Conservation (phyloP, 2,888 invertebrate species). For the Chymomyza fuscimana region DNA sequence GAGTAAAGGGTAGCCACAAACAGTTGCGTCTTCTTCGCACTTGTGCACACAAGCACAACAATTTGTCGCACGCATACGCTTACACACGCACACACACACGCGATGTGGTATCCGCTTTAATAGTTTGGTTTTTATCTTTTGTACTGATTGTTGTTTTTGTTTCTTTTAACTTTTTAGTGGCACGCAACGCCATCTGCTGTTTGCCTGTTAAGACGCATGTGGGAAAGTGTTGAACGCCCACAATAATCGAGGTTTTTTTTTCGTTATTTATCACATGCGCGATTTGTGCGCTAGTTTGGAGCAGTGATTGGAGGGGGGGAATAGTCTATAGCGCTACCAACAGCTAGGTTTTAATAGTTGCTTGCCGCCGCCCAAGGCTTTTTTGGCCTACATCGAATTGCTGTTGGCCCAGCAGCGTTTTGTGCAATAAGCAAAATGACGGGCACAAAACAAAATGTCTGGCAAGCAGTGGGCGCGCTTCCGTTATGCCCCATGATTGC, state of each 20-base stretch:
- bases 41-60: slow-evolving; percentile 21
- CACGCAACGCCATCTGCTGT: slow-evolving; percentile 51
- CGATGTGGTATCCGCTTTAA: background rate
- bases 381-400: slow-evolving; percentile 34
- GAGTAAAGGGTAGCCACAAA: background rate
- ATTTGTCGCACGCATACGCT: background rate
- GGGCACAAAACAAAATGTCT: slow-evolving; percentile 78
- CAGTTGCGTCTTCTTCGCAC: slow-evolving; percentile 40
- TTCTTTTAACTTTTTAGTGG: slow-evolving; percentile 25
- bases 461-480: slow-evolving; percentile 47
- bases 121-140: slow-evolving; percentile 15
- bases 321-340: background rate
- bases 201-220: slow-evolving; percentile 73
- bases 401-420: slow-evolving; percentile 68
- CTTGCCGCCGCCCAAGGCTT: slow-evolving; percentile 5
- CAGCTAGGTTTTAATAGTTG: slow-evolving; percentile 24
- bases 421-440: slow-evolving; percentile 80
- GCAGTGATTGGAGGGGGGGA: background rate
- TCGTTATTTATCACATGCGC: background rate
- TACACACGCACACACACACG: slow-evolving; percentile 21
- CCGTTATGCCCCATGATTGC: slow-evolving; percentile 62
- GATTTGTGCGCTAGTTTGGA: background rate
- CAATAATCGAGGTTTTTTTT: slow-evolving; percentile 69
- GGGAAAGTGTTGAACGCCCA: slow-evolving; percentile 79
- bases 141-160: background rate